Conservation (phyloP, 2,113 vertebrate genomes). For the Corvus moneduloides region DNA sequence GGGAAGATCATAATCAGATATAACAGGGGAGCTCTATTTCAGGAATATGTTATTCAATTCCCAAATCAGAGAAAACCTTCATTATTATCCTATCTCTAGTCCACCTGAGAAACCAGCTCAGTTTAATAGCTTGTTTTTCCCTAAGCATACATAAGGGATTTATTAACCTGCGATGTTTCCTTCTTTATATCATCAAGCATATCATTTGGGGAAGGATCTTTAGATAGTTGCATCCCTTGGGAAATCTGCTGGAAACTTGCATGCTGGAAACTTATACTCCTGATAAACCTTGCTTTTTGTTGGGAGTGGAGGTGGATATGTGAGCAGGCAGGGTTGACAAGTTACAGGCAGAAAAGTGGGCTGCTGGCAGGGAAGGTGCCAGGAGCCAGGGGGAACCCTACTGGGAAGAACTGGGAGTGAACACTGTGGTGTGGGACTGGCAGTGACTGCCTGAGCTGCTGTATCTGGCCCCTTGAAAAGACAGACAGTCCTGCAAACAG, state of each 20-base stretch:
- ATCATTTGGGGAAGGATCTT: not conserved
- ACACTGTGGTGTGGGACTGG: not conserved
- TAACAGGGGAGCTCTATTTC: not conserved
- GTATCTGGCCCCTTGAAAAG: rapidly evolving
- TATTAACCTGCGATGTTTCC: not conserved
- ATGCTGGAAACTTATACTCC: not conserved
- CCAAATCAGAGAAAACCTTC: not conserved
- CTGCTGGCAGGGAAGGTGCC: rapidly evolving
- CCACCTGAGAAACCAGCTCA: not conserved
- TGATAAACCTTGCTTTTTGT: not conserved
- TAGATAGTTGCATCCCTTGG: not conserved
- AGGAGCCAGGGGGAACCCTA: rapidly evolving
- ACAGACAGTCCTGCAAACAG: rapidly evolving
- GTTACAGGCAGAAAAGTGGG: not conserved
- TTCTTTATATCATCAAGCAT: not conserved
- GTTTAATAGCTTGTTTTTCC: conserved; percentile 5
- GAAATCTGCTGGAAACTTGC: not conserved
- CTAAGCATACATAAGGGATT: not conserved
- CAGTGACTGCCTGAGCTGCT: rapidly evolving
- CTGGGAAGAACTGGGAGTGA: rapidly evolving
- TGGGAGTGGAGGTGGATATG: rapidly evolving
- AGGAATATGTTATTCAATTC: not conserved
- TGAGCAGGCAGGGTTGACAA: rapidly evolving
- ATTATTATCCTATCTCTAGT: not conserved
- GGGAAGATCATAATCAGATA: not conserved